These are phyloP conservation scores for Hypena proboscidalis DNA, from an alignment of 2,888 invertebrate genomes.

Conservation along the genomic window DNA sequence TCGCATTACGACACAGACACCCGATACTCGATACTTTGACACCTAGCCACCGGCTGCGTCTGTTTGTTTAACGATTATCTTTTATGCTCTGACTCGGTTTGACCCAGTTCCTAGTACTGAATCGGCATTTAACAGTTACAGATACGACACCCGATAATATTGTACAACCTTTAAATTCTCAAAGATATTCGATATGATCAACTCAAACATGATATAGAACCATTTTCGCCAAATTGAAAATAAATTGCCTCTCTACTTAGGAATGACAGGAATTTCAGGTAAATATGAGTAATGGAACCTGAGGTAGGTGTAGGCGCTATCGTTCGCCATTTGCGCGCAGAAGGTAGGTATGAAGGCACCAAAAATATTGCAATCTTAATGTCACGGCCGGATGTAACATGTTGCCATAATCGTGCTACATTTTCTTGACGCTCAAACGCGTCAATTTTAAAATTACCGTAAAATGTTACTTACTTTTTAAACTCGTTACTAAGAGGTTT, in stretches of 20 bases:
- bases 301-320: slow-evolving; percentile 3
- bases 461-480: slow-evolving; percentile 2
- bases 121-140: slow-evolving; percentile 27
- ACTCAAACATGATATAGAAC: not conserved
- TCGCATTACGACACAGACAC: slow-evolving; percentile 72
- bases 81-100: slow-evolving; percentile 54
- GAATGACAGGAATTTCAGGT: not conserved
- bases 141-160: slow-evolving; percentile 19
- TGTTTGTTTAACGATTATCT: slow-evolving; percentile 60
- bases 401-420: not conserved
- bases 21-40: slow-evolving; percentile 70
- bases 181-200: not conserved
- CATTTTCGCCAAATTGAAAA: slow-evolving; percentile 4
- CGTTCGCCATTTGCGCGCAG: slow-evolving; percentile 2
- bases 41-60: slow-evolving; percentile 67
- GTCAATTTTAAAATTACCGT: slow-evolving; percentile 4
- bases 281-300: slow-evolving; percentile 2
- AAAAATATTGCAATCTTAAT: slow-evolving; percentile 5
- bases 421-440: not conserved
- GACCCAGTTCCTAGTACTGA: slow-evolving; percentile 57
- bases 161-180: not conserved
- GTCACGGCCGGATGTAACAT: not conserved
- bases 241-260: not conserved
- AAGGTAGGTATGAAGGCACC: not conserved
- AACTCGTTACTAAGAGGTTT: slow-evolving; percentile 5